phyloP scores from a whole-genome alignment of 2,888 invertebrate species.

The Platerodrilus igneus region DNA sequence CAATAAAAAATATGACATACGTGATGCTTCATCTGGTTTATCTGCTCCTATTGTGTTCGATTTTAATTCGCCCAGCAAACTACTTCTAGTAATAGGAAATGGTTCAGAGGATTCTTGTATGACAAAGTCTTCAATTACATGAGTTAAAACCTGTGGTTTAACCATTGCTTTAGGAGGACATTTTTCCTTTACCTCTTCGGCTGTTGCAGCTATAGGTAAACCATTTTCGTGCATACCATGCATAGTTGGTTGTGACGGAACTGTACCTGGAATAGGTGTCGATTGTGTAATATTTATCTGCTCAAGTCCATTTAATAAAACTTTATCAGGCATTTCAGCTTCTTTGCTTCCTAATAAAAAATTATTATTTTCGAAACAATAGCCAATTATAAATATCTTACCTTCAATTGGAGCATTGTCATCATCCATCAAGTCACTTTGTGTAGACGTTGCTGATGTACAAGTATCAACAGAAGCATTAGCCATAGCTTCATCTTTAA shows the following conservation, averaged over 20 bases:
- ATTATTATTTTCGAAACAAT: background rate
- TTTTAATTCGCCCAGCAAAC: conserved; percentile 45
- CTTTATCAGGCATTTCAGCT: conserved; percentile 26
- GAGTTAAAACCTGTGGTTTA: conserved; percentile 91
- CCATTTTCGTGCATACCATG: conserved; percentile 36
- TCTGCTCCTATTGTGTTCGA: conserved; percentile 47
- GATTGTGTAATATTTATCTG: conserved; percentile 30
- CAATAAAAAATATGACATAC: conserved; percentile 59
- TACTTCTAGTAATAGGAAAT: conserved; percentile 68
- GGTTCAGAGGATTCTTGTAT: conserved; percentile 93
- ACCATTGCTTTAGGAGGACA: conserved; percentile 87
- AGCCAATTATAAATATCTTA: conserved; percentile 8
- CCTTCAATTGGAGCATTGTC: conserved; percentile 29
- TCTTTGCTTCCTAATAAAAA: conserved; percentile 11
- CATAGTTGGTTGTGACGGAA: conserved; percentile 36
- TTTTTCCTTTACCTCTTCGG: conserved; percentile 47
- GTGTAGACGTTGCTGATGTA: conserved; percentile 20
- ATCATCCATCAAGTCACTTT: conserved; percentile 27
- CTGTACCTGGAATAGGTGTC: conserved; percentile 43
- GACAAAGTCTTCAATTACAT: conserved; percentile 94
- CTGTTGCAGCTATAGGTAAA: conserved; percentile 42
- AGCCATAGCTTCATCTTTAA: conserved; percentile 28
- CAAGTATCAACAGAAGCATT: conserved; percentile 14
- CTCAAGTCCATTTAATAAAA: conserved; percentile 31
- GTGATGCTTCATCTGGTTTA: conserved; percentile 73